A percentile compares a stretch with the other conserved stretches of the same genome.
Conservation (phyloP, 1,140 invertebrate genomes). For the Tetramorium alpestre region DNA sequence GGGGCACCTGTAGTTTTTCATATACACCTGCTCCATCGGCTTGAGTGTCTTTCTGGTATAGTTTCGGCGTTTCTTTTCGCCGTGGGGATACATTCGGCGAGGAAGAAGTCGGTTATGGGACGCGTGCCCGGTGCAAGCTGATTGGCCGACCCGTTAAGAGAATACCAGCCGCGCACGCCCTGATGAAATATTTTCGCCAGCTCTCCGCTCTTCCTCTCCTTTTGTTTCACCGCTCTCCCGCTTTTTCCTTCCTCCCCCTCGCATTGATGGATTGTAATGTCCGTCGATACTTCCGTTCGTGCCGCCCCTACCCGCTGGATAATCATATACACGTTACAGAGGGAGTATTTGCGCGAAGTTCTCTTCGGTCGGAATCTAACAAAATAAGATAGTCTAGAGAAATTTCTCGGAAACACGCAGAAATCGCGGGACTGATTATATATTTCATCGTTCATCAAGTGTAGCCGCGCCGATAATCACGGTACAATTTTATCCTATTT, state of each 20-base stretch:
- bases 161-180: constrained; percentile 32
- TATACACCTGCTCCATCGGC: constrained; percentile 76
- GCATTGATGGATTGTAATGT: constrained; percentile 50
- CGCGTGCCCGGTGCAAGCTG: constrained; percentile 67
- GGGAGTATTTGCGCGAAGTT: constrained; percentile 7
- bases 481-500: not conserved
- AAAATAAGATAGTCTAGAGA: not conserved
- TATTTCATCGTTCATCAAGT: constrained; percentile 5
- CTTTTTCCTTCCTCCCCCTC: not conserved
- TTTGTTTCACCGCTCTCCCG: not conserved
- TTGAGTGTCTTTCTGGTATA: constrained; percentile 66
- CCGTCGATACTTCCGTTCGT: constrained; percentile 55
- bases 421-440: constrained; percentile 1
- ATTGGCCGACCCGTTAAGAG: constrained; percentile 65
- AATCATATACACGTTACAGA: constrained; percentile 27
- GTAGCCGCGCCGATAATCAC: not conserved
- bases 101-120: constrained; percentile 64
- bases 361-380: not conserved
- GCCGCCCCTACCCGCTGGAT: constrained; percentile 28
- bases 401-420: constrained; percentile 35
- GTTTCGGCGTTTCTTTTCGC: constrained; percentile 68
- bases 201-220: not conserved
- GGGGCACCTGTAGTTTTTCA: constrained; percentile 77
- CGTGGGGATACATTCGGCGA: constrained; percentile 49
- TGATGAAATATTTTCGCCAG: constrained; percentile 49